Evolutionary conservation across 1,140 invertebrate genomes (phyloP).

Genomic region (Megalopta genalis): DNA sequence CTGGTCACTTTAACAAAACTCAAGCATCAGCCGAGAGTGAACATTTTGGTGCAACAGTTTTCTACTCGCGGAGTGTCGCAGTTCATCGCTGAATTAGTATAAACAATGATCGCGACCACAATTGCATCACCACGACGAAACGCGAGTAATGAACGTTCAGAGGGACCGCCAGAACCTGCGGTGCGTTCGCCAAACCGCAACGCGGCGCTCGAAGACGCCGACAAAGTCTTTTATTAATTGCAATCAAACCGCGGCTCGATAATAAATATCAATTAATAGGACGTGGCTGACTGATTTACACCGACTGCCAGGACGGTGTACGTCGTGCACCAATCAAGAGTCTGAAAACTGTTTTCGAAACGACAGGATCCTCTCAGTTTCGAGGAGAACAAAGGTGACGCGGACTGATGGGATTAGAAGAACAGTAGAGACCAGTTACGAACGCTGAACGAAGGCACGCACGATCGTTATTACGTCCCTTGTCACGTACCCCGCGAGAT

Average conservation of each 20-base stretch:
- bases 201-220: slow-evolving; percentile 68
- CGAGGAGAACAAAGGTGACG: neutral
- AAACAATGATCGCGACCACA: slow-evolving; percentile 41
- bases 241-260: slow-evolving; percentile 72
- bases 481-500: neutral
- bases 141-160: slow-evolving; percentile 63
- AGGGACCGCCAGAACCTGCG: slow-evolving; percentile 63
- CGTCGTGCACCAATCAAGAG: too few species aligned
- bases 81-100: neutral
- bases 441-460: neutral
- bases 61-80: neutral
- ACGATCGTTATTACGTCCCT: neutral
- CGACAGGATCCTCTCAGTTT: neutral
- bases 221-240: slow-evolving; percentile 79
- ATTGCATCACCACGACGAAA: slow-evolving; percentile 66
- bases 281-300: slow-evolving; percentile 69
- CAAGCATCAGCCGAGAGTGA: too few species aligned
- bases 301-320: too few species aligned
- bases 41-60: too few species aligned
- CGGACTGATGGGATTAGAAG: neutral
- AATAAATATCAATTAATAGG: slow-evolving; percentile 78
- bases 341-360: neutral
- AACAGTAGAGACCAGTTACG: neutral
- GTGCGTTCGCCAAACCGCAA: slow-evolving; percentile 76
- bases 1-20: too few species aligned